A percentile compares a stretch with the other conserved stretches of the same genome.
Conservation (phyloP, 2,797 vertebrate species). For the Mormyrops attenuatus region DNA sequence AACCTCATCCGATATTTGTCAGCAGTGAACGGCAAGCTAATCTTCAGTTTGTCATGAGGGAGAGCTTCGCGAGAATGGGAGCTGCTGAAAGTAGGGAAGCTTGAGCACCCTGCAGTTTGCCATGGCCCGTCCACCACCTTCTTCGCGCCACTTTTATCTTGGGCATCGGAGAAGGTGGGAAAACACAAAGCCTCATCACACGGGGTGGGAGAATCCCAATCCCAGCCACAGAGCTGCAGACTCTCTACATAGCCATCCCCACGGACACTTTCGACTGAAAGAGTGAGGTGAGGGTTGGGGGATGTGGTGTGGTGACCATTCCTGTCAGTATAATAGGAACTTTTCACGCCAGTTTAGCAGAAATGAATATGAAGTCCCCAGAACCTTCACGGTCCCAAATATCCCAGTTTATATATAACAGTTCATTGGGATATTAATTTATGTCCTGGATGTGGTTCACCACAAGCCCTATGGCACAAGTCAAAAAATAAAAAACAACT, state of each 20-base stretch:
- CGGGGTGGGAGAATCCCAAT: neutral
- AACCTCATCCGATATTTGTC: constrained; percentile 26
- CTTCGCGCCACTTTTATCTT: constrained; percentile 29
- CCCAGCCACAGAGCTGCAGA: neutral
- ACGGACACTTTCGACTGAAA: neutral
- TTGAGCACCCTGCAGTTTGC: constrained; percentile 22
- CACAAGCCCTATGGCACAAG: neutral
- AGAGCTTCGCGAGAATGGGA: constrained; percentile 26
- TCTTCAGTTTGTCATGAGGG: constrained; percentile 2
- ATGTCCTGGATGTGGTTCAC: neutral
- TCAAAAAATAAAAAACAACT: neutral
- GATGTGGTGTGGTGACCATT: neutral
- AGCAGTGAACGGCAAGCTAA: neutral
- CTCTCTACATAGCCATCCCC: neutral
- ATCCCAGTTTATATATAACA: neutral
- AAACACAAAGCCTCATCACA: neutral
- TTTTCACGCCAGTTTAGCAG: neutral
- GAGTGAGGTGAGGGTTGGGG: neutral
- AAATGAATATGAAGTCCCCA: neutral
- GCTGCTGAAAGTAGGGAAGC: constrained; percentile 38
- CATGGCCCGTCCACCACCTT: constrained; percentile 16
- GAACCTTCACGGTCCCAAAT: neutral
- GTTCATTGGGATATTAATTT: neutral
- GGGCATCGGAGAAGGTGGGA: neutral
- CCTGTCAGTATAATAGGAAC: neutral